Base-by-base conservation (phyloP, 2,797 vertebrate species). In the Garrulus glandarius region DNA sequence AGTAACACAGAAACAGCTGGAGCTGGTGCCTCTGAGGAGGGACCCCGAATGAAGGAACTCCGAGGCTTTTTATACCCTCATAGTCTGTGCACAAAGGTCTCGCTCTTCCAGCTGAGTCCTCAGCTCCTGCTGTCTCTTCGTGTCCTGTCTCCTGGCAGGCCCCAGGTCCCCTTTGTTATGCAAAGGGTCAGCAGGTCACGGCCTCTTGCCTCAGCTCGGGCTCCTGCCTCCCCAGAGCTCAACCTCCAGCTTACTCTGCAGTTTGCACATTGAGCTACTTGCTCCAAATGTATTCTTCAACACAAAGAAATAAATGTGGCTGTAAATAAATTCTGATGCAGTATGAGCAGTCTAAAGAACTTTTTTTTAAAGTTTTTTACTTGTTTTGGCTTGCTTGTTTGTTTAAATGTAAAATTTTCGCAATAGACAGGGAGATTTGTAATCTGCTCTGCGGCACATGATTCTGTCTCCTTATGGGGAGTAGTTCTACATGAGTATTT, bases 11-110 rank as follows among this genome's bases (percentile, higher is more conserved):
- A 53, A 46, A 32, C 9, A 36, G 7, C 27, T 88, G 27, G 8
- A 8, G 6, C 18, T 36, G 13, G 15, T 32, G 11, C 26, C 23
- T 75, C 10, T 1, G 19, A 19, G 41, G 10, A 27, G 11, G 22
- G 30, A 41, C 9, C 30, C 41, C 0, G 0, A n/a, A 26, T 6
- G n/a, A 41, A 68, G 34, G 15, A 75, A 14, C 11, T 15, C 13
- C 6, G 5, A 9, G 21, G 24, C 26, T 53, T 55, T 81, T 47
- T 43, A 20, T 47, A 47, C 7, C 15, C 4, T 55, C 15, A 21
- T 22, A 61, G 11, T 24, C 23, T 68, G 8, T 39, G 21, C 4
- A 5, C 6, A 1, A 41, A 55, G 22, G 7, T 36, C 26, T 68
- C 0, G 0, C 13, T 49, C 22, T 47, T 41, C 13, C 34, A 55